Conservation (phyloP, 1,140 invertebrate genomes). For the Calosoma granatense region DNA sequence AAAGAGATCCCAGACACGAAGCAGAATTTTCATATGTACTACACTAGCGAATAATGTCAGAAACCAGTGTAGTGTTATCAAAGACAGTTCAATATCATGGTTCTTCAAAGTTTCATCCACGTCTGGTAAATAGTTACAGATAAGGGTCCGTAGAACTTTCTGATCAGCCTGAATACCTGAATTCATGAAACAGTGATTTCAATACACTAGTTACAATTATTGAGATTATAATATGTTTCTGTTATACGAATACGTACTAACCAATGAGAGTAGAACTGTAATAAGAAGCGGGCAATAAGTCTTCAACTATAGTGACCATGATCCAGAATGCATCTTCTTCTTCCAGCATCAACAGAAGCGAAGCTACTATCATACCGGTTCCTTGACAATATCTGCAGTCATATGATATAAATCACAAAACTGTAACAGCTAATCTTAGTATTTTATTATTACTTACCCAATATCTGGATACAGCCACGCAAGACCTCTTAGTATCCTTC, state of each 20-base stretch:
- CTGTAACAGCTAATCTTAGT: not conserved
- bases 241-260: conserved; percentile 23
- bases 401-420: conserved; percentile 10
- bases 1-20: conserved; percentile 95
- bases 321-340: conserved; percentile 99
- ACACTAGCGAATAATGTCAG: conserved; percentile 96
- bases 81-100: conserved; percentile 91
- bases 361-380: conserved; percentile 93
- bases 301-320: conserved; percentile 96
- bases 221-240: not conserved
- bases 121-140: conserved; percentile 81
- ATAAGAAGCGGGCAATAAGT: conserved; percentile 93
- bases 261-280: conserved; percentile 92
- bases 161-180: conserved; percentile 85
- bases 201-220: conserved; percentile 17
- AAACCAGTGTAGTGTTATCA: conserved; percentile 97
- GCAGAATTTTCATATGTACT: conserved; percentile 92
- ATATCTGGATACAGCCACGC: conserved; percentile 99
- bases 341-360: conserved; percentile 86
- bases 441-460: conserved; percentile 48
- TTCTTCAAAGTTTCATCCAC: conserved; percentile 81
- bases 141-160: conserved; percentile 80
- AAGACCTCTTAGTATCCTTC: conserved; percentile 81
- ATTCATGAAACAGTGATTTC: no score
- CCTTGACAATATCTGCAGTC: conserved; percentile 81